Evolutionary conservation across 2,113 vertebrate genomes (phyloP).

Genomic region (Odontophorus gujanensis): DNA sequence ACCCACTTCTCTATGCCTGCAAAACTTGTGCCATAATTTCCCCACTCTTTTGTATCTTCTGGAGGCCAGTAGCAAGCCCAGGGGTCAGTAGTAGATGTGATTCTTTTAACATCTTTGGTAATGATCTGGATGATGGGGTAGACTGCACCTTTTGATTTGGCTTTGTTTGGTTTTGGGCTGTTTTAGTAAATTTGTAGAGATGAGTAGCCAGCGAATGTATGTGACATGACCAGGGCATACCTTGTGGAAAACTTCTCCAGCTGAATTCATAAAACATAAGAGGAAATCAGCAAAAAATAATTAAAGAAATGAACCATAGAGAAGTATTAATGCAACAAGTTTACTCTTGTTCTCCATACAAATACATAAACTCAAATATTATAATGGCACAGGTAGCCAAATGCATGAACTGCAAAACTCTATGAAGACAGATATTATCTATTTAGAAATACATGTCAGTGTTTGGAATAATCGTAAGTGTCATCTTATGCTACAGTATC

Average conservation of each 20-base stretch:
- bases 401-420: neutral
- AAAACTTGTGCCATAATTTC: neutral
- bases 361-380: neutral
- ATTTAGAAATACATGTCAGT: neutral
- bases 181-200: neutral
- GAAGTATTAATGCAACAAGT: accelerated
- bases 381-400: neutral
- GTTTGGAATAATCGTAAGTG: neutral
- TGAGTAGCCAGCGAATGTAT: neutral
- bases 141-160: neutral
- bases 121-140: neutral
- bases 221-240: neutral
- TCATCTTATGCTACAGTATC: accelerated
- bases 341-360: neutral
- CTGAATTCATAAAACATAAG: neutral
- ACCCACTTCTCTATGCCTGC: neutral
- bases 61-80: neutral
- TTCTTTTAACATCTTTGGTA: no score
- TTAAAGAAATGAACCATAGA: neutral
- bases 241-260: neutral
- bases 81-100: no score
- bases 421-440: neutral
- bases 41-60: neutral
- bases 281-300: neutral
- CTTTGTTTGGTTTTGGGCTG: neutral